These are phyloP conservation scores for Actinernus sp. DNA, from an alignment of 92 coral and sea anemone species.

Conservation along the genomic window DNA sequence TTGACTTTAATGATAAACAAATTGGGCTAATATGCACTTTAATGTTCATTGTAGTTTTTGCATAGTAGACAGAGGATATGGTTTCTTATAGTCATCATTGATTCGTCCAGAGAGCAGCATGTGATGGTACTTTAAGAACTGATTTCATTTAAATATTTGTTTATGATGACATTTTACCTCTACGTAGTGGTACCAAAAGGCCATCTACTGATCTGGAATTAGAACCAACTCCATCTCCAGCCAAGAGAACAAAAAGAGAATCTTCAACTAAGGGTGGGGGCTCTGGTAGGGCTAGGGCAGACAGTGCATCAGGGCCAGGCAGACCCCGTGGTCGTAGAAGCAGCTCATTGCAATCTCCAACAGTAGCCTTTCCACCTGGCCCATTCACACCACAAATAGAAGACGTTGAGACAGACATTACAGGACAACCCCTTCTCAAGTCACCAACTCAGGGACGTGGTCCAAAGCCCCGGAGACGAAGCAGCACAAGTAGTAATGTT, in stretches of 20 bases:
- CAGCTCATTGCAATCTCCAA: conserved; percentile 82
- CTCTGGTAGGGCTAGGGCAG: conserved; percentile 78
- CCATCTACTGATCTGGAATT: conserved; percentile 62
- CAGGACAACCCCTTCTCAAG: conserved; percentile 55
- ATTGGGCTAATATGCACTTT: no score
- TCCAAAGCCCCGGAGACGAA: conserved; percentile 55
- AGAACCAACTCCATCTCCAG: conserved; percentile 72
- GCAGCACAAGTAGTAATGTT: conserved; percentile 75
- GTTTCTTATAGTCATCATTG: no score
- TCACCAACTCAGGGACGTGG: conserved; percentile 75
- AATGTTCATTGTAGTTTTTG: no score
- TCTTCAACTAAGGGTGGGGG: conserved; percentile 69
- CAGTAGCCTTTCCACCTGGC: conserved; percentile 55
- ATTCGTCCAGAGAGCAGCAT: no score
- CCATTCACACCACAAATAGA: conserved; percentile 85
- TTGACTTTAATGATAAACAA: no score
- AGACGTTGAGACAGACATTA: conserved; percentile 68
- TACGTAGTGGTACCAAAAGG: conserved; percentile 74
- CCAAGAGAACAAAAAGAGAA: conserved; percentile 81
- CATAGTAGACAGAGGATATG: no score
- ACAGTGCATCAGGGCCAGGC: conserved; percentile 68
- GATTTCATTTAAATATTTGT: no score
- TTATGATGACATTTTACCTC: no score
- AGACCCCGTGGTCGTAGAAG: conserved; percentile 83
- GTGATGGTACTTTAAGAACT: no score